Evolutionary conservation across 2,113 vertebrate genomes (phyloP), one percentile per base, ranked within the genome.

Genomic region (Macquaria australasica): DNA sequence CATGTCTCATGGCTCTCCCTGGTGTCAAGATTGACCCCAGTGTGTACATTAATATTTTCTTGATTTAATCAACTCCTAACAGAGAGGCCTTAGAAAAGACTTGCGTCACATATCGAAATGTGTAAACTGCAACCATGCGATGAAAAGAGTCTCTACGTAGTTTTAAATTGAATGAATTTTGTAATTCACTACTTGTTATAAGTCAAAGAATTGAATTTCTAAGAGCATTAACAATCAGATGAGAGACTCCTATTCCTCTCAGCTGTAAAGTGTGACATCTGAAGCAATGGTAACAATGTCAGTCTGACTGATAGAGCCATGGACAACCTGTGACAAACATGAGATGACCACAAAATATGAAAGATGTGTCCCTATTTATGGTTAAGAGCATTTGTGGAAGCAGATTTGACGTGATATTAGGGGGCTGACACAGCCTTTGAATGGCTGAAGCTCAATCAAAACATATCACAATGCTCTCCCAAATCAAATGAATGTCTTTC

Each of bases 1-100:
- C 53, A 77, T 74, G n/a, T 72, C 37, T 88, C 67, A 20, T 43
- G 14, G n/a, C 31, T 72, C 70, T 63, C 4, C 14, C 16, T 5
- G 0, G 34, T 70, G n/a, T 84, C 45, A 0, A 68, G 25, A 68
- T 6, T 18, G 14, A 50, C 15, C 14, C 10, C 6, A 51, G 18
- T 21, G 34, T 11, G 16, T 25, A 39, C 8, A 39, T 39, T 18
- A 18, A 72, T 15, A 21, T 21, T 39, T 41, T 31, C 31, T 15
- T 69, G 16, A 45, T 59, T 56, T 45, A 23, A 60, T 50, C 39
- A 31, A 9, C 55, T 31, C 14, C 21, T 51, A 50, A 53, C 12
- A 39, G 28, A 18, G 48, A 53, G 43, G 2, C 18, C 9, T 31
- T 53, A 14, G 5, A 51, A 34, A 37, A 51, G 15, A 34, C n/a